These are phyloP conservation scores for Pipra filicauda DNA, from an alignment of 2,113 vertebrate species.

Conservation along the genomic window DNA sequence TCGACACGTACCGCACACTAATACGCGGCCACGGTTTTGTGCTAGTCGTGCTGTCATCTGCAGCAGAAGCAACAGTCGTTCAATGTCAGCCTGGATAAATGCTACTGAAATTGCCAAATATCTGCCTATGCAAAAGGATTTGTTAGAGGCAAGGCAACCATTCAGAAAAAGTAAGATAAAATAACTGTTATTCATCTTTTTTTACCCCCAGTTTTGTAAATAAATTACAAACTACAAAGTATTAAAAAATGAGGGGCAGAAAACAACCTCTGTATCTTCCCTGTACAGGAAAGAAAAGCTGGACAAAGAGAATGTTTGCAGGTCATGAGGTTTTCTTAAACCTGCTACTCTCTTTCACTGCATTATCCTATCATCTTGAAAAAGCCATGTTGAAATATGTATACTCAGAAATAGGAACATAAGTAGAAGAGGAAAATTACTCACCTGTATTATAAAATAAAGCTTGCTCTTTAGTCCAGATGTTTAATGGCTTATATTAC, in stretches of 20 bases:
- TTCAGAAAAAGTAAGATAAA: background rate
- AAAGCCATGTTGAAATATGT: background rate
- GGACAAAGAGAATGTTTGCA: background rate
- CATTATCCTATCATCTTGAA: background rate
- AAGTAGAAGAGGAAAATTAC: background rate
- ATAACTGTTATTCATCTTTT: background rate
- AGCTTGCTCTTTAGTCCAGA: background rate
- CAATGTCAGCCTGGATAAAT: background rate
- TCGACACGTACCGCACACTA: background rate
- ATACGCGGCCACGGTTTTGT: background rate
- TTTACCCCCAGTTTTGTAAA: background rate
- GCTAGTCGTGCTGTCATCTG: background rate
- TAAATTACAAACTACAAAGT: background rate
- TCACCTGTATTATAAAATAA: background rate
- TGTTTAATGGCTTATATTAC: background rate
- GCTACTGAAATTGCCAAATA: background rate
- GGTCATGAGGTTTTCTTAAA: background rate
- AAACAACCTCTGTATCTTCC: background rate
- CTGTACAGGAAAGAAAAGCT: background rate
- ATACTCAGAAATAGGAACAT: background rate
- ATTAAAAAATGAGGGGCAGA: background rate
- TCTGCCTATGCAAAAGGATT: background rate
- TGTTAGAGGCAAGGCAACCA: background rate
- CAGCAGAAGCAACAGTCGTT: slow-evolving; percentile 42
- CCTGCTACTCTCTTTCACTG: background rate